phyloP scores from a whole-genome alignment of 2,797 vertebrate genomes.

The Neostethus bicornis region DNA sequence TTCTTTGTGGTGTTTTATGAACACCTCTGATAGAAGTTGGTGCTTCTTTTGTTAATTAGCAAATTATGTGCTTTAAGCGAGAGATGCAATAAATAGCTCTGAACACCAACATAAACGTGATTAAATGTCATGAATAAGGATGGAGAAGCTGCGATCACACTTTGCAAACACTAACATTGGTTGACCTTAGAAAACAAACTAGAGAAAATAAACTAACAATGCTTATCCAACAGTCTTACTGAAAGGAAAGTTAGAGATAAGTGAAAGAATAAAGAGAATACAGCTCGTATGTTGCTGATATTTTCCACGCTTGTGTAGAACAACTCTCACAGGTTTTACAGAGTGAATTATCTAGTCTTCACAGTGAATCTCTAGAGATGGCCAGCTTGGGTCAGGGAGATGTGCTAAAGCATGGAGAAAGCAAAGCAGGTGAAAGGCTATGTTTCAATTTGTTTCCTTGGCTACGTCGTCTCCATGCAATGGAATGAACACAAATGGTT shows the following conservation, averaged over 20 bases:
- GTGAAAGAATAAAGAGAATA: too few species aligned
- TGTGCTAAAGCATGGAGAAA: conserved; percentile 37
- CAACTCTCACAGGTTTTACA: conserved; percentile 55
- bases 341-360: conserved; percentile 52
- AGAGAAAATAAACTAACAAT: too few species aligned
- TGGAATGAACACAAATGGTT: conserved; percentile 32
- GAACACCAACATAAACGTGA: neutral
- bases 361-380: conserved; percentile 39
- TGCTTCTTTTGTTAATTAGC: neutral
- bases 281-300: neutral
- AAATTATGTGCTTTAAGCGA: neutral
- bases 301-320: conserved; percentile 22
- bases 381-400: conserved; percentile 50
- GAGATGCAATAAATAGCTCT: neutral
- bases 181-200: too few species aligned
- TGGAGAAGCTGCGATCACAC: too few species aligned
- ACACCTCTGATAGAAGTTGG: neutral
- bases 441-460: conserved; percentile 49
- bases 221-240: too few species aligned
- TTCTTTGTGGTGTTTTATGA: neutral
- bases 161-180: too few species aligned
- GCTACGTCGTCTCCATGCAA: conserved; percentile 24
- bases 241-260: too few species aligned
- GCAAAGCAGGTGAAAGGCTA: conserved; percentile 45
- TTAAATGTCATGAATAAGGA: neutral